Conservation (phyloP, 2,113 vertebrate species). For the Cacatua alba region DNA sequence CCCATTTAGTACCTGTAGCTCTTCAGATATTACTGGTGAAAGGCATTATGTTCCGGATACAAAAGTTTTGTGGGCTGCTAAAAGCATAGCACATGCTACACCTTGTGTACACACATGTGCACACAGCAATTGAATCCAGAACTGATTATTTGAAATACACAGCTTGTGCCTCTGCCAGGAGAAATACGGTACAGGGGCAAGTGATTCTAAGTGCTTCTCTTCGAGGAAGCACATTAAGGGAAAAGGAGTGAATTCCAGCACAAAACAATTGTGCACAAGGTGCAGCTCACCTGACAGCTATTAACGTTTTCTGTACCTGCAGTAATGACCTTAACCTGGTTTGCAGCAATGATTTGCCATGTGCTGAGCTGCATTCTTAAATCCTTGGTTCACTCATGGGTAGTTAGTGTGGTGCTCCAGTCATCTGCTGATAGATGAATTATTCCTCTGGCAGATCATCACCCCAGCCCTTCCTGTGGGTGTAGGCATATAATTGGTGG, state of each 20-base stretch:
- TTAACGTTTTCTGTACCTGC: not conserved
- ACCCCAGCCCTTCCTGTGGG: not conserved
- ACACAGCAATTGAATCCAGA: not conserved
- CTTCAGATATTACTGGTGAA: not conserved
- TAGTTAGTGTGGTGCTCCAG: not conserved
- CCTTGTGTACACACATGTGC: fast-evolving
- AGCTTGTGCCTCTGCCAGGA: not conserved
- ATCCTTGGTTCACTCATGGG: not conserved
- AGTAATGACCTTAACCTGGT: no score
- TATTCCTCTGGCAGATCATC: not conserved
- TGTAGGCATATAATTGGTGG: not conserved
- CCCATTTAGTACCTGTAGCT: not conserved
- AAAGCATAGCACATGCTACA: fast-evolving
- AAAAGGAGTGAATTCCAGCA: not conserved
- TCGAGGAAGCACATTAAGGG: not conserved
- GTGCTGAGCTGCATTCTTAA: not conserved
- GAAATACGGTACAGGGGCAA: not conserved
- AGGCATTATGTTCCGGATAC: not conserved
- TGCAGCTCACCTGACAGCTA: not conserved
- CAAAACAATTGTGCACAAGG: fast-evolving
- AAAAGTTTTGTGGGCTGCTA: not conserved
- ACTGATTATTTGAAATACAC: not conserved
- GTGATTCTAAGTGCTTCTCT: not conserved
- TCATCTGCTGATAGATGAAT: not conserved
- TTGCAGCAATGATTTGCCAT: not conserved